phyloP scores from a whole-genome alignment of 2,888 invertebrate genomes.

The Harpagoxenus sublaevis region DNA sequence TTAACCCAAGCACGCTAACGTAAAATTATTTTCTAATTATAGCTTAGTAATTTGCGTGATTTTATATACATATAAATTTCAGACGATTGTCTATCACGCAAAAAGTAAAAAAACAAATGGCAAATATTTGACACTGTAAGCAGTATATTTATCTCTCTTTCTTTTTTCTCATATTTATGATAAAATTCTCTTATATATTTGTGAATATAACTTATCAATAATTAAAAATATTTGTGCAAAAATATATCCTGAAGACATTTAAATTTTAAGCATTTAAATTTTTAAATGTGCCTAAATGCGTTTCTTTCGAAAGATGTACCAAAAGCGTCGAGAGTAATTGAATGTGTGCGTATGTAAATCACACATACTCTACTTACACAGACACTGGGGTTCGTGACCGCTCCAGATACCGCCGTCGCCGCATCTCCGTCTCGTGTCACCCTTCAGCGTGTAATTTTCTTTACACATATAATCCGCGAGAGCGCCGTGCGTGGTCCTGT shows the following conservation, averaged over 20 bases:
- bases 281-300: neutral
- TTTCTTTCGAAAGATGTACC: too few species aligned
- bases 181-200: neutral
- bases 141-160: neutral
- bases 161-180: neutral
- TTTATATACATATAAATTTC: neutral
- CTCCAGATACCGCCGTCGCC: slow-evolving; percentile 92
- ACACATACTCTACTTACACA: slow-evolving; percentile 87
- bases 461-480: slow-evolving; percentile 92
- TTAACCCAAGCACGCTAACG: neutral
- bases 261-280: neutral
- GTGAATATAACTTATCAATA: neutral
- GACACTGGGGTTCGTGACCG: slow-evolving; percentile 92
- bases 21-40: slow-evolving; percentile 28
- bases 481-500: slow-evolving; percentile 93
- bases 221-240: neutral
- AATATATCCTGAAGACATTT: neutral
- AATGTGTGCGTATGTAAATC: neutral
- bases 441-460: slow-evolving; percentile 94
- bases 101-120: neutral
- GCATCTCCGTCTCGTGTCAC: slow-evolving; percentile 91
- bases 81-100: neutral
- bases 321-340: too few species aligned
- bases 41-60: neutral
- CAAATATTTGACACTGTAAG: neutral